These are phyloP conservation scores for Yponomeuta cagnagella DNA, from an alignment of 2,888 invertebrate species.

Conservation along the genomic window DNA sequence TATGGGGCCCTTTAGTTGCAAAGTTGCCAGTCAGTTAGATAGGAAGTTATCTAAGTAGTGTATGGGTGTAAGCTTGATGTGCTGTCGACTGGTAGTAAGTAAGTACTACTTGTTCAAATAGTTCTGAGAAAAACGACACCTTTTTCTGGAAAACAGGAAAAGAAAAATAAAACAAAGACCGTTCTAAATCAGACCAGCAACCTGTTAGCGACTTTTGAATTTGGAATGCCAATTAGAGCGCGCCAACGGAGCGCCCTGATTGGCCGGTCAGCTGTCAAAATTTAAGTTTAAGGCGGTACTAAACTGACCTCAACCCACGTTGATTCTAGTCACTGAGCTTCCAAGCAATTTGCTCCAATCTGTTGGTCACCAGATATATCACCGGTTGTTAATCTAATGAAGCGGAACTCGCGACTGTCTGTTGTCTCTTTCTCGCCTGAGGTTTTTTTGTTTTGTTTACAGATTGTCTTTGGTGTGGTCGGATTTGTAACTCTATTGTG, in stretches of 20 bases:
- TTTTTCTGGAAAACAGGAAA: background rate
- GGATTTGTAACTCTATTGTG: background rate
- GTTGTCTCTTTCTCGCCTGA: conserved; percentile 45
- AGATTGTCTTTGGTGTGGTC: background rate
- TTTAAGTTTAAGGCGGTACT: conserved; percentile 45
- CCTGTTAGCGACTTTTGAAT: conserved; percentile 13
- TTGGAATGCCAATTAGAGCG: conserved; percentile 27
- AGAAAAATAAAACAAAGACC: conserved; percentile 3
- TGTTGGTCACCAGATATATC: background rate
- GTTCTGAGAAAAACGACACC: background rate
- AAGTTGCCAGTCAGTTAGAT: no score
- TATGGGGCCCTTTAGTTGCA: no score
- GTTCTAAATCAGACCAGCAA: conserved; percentile 15
- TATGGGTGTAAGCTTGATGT: no score
- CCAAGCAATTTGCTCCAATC: background rate
- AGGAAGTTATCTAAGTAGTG: no score
- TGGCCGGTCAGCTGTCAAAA: conserved; percentile 59
- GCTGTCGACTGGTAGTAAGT: no score
- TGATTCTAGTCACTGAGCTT: background rate
- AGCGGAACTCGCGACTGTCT: conserved; percentile 40
- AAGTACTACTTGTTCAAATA: no score
- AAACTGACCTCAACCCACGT: background rate
- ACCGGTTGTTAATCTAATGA: conserved; percentile 34
- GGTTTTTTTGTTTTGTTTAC: background rate
- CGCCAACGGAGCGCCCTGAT: conserved; percentile 38